Percentiles rank a stretch among this genome's conserved stretches.
Evolutionary conservation across 2,888 invertebrate species (phyloP).

Genomic region (Drosophila infuscata): DNA sequence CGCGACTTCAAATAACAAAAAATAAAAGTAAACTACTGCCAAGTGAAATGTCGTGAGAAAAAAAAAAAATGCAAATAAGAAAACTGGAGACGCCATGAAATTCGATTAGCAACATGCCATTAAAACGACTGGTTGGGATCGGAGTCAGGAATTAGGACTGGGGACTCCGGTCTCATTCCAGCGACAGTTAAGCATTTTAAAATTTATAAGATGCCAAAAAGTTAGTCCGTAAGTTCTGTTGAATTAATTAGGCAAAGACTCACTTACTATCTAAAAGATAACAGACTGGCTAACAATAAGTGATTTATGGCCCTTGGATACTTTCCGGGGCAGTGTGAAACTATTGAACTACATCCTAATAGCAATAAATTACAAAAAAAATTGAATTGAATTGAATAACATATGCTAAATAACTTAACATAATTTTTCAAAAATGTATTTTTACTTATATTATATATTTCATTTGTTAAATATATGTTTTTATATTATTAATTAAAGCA

Average conservation of each 20-base stretch:
- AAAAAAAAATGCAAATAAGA: constrained; percentile 46
- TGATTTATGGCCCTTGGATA: constrained; percentile 60
- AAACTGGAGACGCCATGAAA: constrained; percentile 68
- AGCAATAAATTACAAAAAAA: neutral
- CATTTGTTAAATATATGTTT: too few species aligned
- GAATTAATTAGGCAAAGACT: constrained; percentile 71
- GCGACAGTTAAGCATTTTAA: constrained; percentile 73
- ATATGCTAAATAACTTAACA: neutral
- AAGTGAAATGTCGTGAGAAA: constrained; percentile 69
- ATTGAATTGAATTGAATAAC: constrained; percentile 4
- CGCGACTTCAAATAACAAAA: constrained; percentile 40
- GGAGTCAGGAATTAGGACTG: neutral
- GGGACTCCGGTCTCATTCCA: constrained; percentile 15
- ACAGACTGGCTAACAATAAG: constrained; percentile 58
- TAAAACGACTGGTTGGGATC: constrained; percentile 52
- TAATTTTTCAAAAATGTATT: neutral
- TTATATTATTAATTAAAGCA: constrained; percentile 21
- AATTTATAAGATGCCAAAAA: constrained; percentile 80
- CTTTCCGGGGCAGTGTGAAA: neutral
- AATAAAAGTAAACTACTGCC: constrained; percentile 68
- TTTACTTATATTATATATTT: neutral
- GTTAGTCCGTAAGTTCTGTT: constrained; percentile 72
- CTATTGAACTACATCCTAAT: constrained; percentile 1
- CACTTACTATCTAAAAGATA: constrained; percentile 42
- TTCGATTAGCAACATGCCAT: constrained; percentile 79